These are phyloP conservation scores for Choristoneura rosaceana DNA, from an alignment of 2,888 invertebrate species.

Conservation along the genomic window DNA sequence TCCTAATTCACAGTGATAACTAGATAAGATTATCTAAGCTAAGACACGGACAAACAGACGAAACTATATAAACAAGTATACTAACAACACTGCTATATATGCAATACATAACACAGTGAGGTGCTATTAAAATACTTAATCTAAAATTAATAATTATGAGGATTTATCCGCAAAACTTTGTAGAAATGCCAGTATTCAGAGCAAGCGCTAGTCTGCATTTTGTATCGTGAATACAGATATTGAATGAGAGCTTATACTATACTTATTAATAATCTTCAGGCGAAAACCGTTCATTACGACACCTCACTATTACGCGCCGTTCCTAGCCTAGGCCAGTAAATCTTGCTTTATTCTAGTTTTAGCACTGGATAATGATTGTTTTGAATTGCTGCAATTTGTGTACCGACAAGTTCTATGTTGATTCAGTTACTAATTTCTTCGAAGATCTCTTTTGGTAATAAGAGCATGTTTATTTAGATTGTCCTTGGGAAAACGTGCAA, in stretches of 20 bases:
- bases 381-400: constrained; percentile 63
- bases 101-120: no score
- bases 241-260: constrained; percentile 41
- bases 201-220: constrained; percentile 16
- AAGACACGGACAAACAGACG: no score
- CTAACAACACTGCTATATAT: no score
- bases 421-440: not conserved
- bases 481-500: not conserved
- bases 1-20: no score
- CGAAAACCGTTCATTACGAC: constrained; percentile 60
- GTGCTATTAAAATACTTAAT: no score
- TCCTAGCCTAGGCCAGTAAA: constrained; percentile 56
- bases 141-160: not conserved
- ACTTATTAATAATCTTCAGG: constrained; percentile 57
- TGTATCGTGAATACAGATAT: constrained; percentile 25
- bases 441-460: not conserved
- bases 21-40: no score
- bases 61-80: no score
- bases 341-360: constrained; percentile 62
- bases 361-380: constrained; percentile 58
- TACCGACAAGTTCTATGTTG: constrained; percentile 51
- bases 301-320: constrained; percentile 63
- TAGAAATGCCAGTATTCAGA: constrained; percentile 4
- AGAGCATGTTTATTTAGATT: not conserved
- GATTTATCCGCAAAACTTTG: not conserved